Evolutionary conservation across 1,140 invertebrate species (phyloP).

Genomic region (Brachystomella parvula): DNA sequence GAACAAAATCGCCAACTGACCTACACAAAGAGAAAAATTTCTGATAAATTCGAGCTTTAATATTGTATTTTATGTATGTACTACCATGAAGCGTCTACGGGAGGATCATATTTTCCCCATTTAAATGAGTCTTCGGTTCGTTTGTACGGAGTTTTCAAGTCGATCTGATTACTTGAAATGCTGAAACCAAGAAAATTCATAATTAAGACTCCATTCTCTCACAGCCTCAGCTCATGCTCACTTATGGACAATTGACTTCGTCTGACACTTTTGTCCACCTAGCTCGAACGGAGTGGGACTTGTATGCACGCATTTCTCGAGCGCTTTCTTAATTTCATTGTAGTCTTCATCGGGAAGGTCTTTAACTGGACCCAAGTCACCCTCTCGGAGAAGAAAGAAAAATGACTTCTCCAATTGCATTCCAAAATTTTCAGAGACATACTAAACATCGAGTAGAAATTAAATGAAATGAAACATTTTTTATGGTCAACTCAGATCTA

Average conservation of each 20-base stretch:
- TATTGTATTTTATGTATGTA: background rate
- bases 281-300: slow-evolving; percentile 13
- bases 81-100: slow-evolving; percentile 24
- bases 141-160: background rate
- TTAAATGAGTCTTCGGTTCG: slow-evolving; percentile 14
- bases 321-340: background rate
- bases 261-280: slow-evolving; percentile 5
- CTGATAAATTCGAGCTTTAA: background rate
- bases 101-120: slow-evolving; percentile 26
- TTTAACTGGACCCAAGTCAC: slow-evolving; percentile 11
- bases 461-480: too few relatives aligned
- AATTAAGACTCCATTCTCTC: background rate
- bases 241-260: slow-evolving; percentile 5
- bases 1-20: slow-evolving; percentile 19
- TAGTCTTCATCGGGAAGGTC: slow-evolving; percentile 18
- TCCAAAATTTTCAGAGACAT: slow-evolving; percentile 11
- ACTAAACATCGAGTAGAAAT: too few relatives aligned
- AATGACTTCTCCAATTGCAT: slow-evolving; percentile 23
- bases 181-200: background rate
- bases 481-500: too few relatives aligned
- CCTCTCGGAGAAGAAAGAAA: slow-evolving; percentile 24
- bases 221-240: background rate
- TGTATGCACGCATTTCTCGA: slow-evolving; percentile 2
- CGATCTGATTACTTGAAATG: background rate
- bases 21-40: background rate